These are phyloP conservation scores for Petrolisthes manimaculis DNA, from an alignment of 2,888 invertebrate genomes.

Conservation along the genomic window DNA sequence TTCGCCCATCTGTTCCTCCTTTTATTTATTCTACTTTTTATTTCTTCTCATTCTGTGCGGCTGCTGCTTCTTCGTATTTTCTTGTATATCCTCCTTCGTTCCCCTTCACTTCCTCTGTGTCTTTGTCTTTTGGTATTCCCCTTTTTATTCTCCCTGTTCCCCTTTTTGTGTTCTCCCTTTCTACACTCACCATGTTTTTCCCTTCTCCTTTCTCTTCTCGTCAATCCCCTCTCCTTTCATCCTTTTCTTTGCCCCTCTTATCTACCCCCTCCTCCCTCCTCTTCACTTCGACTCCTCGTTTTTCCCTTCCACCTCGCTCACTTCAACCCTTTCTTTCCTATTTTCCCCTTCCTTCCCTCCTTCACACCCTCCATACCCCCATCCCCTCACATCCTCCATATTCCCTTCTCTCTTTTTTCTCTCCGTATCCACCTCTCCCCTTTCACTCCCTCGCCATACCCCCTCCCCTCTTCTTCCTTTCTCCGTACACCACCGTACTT, in stretches of 20 bases:
- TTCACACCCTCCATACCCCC: not conserved
- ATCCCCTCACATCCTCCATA: not conserved
- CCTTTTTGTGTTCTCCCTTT: not conserved
- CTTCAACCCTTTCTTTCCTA: not conserved
- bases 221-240: not conserved
- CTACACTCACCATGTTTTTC: not conserved
- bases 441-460: not conserved
- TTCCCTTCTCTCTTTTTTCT: not conserved
- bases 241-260: not conserved
- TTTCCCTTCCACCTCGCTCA: not conserved
- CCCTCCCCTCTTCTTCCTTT: not conserved
- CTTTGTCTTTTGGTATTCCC: not conserved
- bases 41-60: not conserved
- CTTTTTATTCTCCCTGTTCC: not conserved
- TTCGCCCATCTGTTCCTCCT: not conserved
- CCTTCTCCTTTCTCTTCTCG: not conserved
- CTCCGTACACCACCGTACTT: too few relatives aligned
- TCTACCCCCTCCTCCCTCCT: not conserved
- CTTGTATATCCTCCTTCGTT: not conserved
- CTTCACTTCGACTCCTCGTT: not conserved
- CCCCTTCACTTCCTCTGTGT: not conserved
- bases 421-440: not conserved
- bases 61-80: not conserved
- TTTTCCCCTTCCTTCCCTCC: not conserved
- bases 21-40: not conserved